A percentile compares a stretch with the other conserved stretches of the same genome.
These are phyloP conservation scores for Hesperophylax magnus DNA, from an alignment of 1,140 invertebrate species.

Conservation along the genomic window DNA sequence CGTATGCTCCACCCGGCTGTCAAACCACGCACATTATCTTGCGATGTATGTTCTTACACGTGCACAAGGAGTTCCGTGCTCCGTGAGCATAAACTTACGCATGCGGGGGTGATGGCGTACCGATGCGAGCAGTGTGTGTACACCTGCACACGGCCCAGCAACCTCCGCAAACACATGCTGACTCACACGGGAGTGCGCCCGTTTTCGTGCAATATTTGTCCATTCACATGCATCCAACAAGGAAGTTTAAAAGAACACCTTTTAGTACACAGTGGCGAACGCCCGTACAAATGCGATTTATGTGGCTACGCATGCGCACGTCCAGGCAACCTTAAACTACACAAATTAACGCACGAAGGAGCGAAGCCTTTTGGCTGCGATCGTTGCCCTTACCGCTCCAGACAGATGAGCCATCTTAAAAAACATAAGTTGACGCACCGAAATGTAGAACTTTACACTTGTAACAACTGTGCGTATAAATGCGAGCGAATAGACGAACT, in stretches of 20 bases:
- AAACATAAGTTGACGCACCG: slow-evolving; percentile 23
- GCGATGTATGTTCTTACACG: slow-evolving; percentile 11
- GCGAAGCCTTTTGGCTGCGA: slow-evolving; percentile 25
- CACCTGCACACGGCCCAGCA: slow-evolving; percentile 1
- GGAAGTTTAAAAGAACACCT: slow-evolving; percentile 29
- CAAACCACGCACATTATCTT: not conserved
- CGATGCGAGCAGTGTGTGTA: slow-evolving; percentile 28
- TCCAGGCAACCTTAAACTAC: slow-evolving; percentile 9
- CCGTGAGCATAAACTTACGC: slow-evolving; percentile 14
- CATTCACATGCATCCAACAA: slow-evolving; percentile 14
- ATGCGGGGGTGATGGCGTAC: slow-evolving; percentile 16
- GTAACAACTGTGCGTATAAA: not conserved
- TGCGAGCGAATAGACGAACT: slow-evolving; percentile 17
- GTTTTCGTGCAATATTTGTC: slow-evolving; percentile 9
- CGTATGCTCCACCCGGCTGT: not conserved
- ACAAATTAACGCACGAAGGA: slow-evolving; percentile 29
- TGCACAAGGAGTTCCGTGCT: not conserved
- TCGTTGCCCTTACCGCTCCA: slow-evolving; percentile 5
- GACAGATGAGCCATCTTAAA: slow-evolving; percentile 31
- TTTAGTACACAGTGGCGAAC: slow-evolving; percentile 22
- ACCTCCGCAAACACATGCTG: slow-evolving; percentile 20
- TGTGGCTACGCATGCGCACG: slow-evolving; percentile 32
- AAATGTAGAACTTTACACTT: not conserved
- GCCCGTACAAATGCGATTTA: slow-evolving; percentile 24
- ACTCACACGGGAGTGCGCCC: slow-evolving; percentile 21